phyloP scores from a whole-genome alignment of 2,888 invertebrate genomes.

The Tubulanus polymorphus region DNA sequence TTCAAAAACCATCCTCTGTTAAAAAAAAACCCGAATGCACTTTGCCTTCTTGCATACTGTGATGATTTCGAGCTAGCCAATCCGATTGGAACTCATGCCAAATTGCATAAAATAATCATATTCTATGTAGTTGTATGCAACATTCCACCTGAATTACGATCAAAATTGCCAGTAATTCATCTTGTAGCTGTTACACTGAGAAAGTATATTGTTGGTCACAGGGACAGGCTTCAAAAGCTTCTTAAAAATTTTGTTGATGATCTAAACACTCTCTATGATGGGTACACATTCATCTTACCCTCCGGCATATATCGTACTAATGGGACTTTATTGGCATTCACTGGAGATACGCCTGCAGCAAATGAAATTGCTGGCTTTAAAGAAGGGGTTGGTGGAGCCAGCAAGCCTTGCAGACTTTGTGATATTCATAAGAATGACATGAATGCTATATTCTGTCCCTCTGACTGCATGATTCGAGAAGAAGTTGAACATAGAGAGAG shows the following conservation, averaged over 20 bases:
- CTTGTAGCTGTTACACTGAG: background rate
- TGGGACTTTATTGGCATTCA: background rate
- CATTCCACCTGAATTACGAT: background rate
- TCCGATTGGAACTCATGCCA: constrained; percentile 2
- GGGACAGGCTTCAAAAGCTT: background rate
- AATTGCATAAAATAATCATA: constrained; percentile 1
- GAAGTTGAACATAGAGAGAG: background rate
- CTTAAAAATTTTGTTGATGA: constrained; percentile 2
- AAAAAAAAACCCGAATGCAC: background rate
- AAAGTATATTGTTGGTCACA: background rate
- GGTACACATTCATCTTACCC: background rate
- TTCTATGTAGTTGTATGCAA: constrained; percentile 4
- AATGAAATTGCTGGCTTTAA: background rate
- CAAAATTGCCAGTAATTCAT: constrained; percentile 3
- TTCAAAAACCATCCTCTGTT: constrained; percentile 1
- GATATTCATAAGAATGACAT: background rate
- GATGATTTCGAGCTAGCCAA: constrained; percentile 9
- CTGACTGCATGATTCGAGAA: background rate
- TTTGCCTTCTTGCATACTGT: constrained; percentile 1
- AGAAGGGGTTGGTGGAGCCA: background rate
- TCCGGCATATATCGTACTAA: background rate
- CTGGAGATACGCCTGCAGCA: background rate
- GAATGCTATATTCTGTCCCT: background rate
- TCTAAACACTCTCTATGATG: background rate
- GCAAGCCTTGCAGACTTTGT: background rate